Conservation (phyloP, 2,888 invertebrate genomes). For the Rutpela maculata region DNA sequence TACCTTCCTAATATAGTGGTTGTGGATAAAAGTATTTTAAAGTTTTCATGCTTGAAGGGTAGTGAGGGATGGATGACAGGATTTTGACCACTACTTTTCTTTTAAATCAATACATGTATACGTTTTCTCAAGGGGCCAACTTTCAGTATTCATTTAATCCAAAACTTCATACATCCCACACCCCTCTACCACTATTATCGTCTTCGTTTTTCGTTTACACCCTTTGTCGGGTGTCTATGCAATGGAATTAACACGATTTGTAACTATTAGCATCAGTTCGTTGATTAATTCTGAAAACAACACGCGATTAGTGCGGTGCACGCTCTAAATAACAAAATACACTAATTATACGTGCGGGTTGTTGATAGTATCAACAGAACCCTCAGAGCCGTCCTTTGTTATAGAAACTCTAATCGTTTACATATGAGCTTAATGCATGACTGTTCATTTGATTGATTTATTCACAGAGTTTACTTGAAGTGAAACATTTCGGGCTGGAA, state of each 20-base stretch:
- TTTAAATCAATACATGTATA: too few species aligned
- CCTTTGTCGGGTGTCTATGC: neutral
- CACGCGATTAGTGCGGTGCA: neutral
- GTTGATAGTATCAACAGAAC: neutral
- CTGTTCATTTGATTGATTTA: constrained; percentile 7
- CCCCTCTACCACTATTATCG: too few species aligned
- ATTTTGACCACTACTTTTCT: too few species aligned
- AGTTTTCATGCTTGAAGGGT: too few species aligned
- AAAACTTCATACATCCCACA: too few species aligned
- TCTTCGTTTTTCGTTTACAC: too few species aligned
- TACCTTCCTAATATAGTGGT: too few species aligned
- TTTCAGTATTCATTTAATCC: too few species aligned
- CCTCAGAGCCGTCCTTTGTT: neutral
- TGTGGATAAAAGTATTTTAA: too few species aligned
- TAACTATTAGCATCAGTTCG: neutral
- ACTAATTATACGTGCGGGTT: constrained; percentile 1
- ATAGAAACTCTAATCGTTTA: neutral
- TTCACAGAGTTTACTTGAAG: neutral
- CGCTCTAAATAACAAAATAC: constrained; percentile 7
- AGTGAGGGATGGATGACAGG: too few species aligned
- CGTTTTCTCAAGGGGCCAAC: too few species aligned
- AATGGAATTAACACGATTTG: neutral
- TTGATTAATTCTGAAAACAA: neutral
- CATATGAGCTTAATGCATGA: constrained; percentile 7
- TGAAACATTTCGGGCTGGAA: neutral